phyloP scores from a whole-genome alignment of 2,888 invertebrate species.

The Helicoverpa assulta region DNA sequence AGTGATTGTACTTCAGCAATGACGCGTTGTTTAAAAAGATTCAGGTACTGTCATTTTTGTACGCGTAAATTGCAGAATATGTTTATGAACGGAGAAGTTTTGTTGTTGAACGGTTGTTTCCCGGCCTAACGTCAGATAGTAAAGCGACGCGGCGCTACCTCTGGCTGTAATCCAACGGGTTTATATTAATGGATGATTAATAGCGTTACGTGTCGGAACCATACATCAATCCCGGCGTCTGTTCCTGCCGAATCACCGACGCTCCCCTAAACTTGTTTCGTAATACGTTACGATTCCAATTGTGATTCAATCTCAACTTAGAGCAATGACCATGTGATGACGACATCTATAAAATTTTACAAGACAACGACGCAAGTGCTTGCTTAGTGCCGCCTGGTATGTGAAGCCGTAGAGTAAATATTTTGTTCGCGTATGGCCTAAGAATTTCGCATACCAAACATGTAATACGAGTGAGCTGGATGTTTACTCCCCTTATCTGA shows the following conservation, averaged over 20 bases:
- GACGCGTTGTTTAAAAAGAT: constrained; percentile 50
- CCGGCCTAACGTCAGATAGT: constrained; percentile 68
- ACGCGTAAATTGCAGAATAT: constrained; percentile 67
- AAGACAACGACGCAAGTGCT: constrained; percentile 50
- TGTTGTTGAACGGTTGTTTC: neutral
- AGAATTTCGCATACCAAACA: constrained; percentile 62
- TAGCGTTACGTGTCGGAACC: constrained; percentile 62
- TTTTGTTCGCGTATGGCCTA: constrained; percentile 57
- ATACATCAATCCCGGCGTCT: constrained; percentile 65
- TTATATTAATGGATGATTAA: constrained; percentile 77
- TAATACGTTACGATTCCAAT: constrained; percentile 66
- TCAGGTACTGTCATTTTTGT: constrained; percentile 63
- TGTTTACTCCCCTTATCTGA: constrained; percentile 69
- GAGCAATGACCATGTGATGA: constrained; percentile 68
- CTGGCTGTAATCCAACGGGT: constrained; percentile 74
- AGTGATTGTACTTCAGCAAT: constrained; percentile 26
- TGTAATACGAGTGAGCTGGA: constrained; percentile 53
- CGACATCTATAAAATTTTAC: constrained; percentile 66
- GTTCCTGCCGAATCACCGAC: constrained; percentile 56
- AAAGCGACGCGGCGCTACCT: constrained; percentile 68
- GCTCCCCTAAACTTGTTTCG: constrained; percentile 58
- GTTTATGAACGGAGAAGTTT: neutral
- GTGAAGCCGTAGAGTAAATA: constrained; percentile 54
- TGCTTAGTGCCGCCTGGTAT: constrained; percentile 36
- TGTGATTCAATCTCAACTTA: constrained; percentile 66